A percentile compares a stretch with the other conserved stretches of the same genome.
Evolutionary conservation across 2,888 invertebrate species (phyloP).

Genomic region (Archips xylosteana): DNA sequence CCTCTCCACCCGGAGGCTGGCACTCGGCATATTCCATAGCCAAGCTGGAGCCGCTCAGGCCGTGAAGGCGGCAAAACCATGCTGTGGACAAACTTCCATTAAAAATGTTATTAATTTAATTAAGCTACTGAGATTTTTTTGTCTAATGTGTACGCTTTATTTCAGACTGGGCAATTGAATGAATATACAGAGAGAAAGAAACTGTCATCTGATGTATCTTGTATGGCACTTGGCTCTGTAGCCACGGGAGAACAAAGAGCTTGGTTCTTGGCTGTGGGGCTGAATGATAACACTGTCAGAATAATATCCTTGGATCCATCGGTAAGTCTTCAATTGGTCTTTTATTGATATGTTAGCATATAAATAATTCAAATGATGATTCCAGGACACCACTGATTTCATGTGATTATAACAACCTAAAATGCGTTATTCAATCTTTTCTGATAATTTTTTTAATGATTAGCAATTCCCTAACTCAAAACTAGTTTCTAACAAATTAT

Average conservation of each 20-base stretch:
- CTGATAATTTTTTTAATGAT: constrained; percentile 56
- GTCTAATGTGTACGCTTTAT: constrained; percentile 49
- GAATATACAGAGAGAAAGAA: constrained; percentile 99
- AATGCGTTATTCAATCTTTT: constrained; percentile 81
- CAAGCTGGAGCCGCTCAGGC: constrained; percentile 89
- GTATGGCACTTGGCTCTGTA: constrained; percentile 98
- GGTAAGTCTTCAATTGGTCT: constrained; percentile 72
- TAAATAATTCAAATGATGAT: constrained; percentile 68
- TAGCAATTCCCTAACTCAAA: not conserved
- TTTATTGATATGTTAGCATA: not conserved
- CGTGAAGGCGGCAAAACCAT: constrained; percentile 90
- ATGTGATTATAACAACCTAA: constrained; percentile 80
- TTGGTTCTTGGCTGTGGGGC: constrained; percentile 97
- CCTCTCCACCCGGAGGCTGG: constrained; percentile 83
- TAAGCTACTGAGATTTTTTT: not conserved
- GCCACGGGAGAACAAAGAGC: constrained; percentile 97
- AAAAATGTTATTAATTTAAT: not conserved
- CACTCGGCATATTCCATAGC: constrained; percentile 91
- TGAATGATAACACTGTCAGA: constrained; percentile 98
- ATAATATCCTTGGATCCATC: constrained; percentile 98
- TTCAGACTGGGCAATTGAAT: constrained; percentile 97
- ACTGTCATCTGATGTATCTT: constrained; percentile 98
- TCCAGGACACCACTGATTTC: constrained; percentile 83
- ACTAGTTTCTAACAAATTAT: constrained; percentile 11
- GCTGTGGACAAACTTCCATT: constrained; percentile 79